Conservation (phyloP, 1,140 invertebrate species). For the Lasioglossum albipes region DNA sequence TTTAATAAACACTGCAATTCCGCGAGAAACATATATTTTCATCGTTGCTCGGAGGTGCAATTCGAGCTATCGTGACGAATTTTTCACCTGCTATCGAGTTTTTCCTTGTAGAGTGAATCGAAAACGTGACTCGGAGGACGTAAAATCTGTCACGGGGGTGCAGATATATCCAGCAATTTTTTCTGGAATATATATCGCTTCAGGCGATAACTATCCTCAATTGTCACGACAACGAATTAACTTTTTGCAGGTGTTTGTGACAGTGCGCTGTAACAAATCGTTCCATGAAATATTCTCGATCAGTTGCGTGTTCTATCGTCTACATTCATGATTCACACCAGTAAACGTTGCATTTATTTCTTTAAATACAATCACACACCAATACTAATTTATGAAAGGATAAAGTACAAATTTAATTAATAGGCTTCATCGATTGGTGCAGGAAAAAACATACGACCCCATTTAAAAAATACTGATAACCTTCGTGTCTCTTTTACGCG, state of each 20-base stretch:
- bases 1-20: too few species aligned
- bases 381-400: too few species aligned
- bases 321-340: neutral
- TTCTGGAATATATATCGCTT: too few species aligned
- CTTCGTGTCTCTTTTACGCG: too few species aligned
- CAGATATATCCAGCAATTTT: neutral
- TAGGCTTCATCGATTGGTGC: too few species aligned
- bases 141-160: neutral
- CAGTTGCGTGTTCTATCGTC: slow-evolving; percentile 2
- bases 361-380: too few species aligned
- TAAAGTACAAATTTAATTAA: too few species aligned
- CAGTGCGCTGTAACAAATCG: neutral
- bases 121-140: neutral
- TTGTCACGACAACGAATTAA: neutral
- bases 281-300: neutral
- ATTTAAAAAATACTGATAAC: too few species aligned
- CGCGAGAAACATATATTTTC: neutral
- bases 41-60: neutral
- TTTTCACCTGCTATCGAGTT: slow-evolving; percentile 4
- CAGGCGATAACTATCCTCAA: neutral
- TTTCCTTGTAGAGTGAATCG: slow-evolving; percentile 8
- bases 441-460: too few species aligned
- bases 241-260: neutral
- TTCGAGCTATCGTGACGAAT: neutral
- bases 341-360: too few species aligned